These are phyloP conservation scores for Podocnemis expansa DNA, from an alignment of 2,113 vertebrate species.

Conservation along the genomic window DNA sequence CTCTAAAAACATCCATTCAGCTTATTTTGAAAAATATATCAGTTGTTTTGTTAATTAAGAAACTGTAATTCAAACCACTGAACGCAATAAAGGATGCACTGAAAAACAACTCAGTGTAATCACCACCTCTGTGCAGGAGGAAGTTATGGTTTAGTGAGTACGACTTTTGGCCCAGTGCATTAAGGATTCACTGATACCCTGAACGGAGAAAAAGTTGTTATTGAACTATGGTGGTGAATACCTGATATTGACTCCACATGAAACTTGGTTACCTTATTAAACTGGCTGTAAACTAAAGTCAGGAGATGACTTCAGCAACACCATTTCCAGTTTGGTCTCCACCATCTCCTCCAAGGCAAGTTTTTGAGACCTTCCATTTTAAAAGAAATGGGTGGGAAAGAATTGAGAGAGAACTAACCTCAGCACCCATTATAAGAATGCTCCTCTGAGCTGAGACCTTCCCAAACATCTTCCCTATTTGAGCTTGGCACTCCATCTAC, in stretches of 20 bases:
- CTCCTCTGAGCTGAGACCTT: not conserved
- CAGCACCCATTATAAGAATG: not conserved
- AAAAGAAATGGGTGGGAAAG: not conserved
- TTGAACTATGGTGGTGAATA: not conserved
- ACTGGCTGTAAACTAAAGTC: not conserved
- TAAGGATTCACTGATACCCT: not conserved
- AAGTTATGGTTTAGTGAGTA: fast-evolving
- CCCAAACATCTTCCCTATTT: not conserved
- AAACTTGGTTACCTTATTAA: not conserved
- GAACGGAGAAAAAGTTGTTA: not conserved
- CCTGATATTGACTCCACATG: not conserved
- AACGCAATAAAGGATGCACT: not conserved
- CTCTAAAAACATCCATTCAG: not conserved
- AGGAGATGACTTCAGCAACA: not conserved
- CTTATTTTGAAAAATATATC: not conserved
- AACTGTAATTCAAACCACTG: not conserved
- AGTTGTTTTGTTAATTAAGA: not conserved
- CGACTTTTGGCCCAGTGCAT: not conserved
- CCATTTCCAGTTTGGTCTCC: not conserved
- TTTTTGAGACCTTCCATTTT: not conserved
- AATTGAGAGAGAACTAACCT: not conserved
- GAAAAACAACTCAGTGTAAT: not conserved
- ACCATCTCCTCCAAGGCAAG: not conserved
- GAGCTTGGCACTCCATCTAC: not conserved
- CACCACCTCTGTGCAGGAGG: not conserved